phyloP scores from a whole-genome alignment of 2,797 vertebrate species.

The Hapalemur alaotrensis region DNA sequence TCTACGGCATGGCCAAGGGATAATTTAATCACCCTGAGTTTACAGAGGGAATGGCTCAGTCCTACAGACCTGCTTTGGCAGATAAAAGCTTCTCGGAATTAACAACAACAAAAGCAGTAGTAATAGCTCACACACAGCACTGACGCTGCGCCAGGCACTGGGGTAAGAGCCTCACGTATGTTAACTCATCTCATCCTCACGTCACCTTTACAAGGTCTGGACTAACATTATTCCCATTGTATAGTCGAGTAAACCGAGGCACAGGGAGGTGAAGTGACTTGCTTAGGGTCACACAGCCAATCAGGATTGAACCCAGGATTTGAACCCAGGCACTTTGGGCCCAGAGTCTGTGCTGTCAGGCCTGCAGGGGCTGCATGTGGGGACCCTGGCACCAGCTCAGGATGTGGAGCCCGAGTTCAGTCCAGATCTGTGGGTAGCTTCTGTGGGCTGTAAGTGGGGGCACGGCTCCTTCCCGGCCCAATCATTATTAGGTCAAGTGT shows the following conservation, averaged over 20 bases:
- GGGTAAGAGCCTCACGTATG: fast-evolving
- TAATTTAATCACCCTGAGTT: slow-evolving; percentile 2
- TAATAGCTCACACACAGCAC: background rate
- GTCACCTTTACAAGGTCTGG: background rate
- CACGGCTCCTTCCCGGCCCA: background rate
- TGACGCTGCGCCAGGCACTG: background rate
- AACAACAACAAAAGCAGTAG: background rate
- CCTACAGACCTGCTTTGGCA: background rate
- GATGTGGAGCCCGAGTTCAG: background rate
- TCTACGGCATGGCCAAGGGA: background rate
- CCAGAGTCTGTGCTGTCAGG: background rate
- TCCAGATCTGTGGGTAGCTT: background rate
- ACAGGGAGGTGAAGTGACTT: background rate
- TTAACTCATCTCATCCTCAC: background rate
- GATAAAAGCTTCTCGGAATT: background rate
- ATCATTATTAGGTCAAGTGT: background rate
- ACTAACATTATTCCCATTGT: background rate
- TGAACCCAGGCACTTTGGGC: background rate
- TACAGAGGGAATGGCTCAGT: background rate
- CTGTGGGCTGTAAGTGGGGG: background rate
- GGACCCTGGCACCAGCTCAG: background rate
- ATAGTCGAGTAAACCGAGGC: background rate
- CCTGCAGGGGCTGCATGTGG: background rate
- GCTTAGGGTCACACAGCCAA: background rate
- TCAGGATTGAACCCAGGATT: background rate